phyloP scores from a whole-genome alignment of 2,797 vertebrate genomes.

The Apogon talboti region DNA sequence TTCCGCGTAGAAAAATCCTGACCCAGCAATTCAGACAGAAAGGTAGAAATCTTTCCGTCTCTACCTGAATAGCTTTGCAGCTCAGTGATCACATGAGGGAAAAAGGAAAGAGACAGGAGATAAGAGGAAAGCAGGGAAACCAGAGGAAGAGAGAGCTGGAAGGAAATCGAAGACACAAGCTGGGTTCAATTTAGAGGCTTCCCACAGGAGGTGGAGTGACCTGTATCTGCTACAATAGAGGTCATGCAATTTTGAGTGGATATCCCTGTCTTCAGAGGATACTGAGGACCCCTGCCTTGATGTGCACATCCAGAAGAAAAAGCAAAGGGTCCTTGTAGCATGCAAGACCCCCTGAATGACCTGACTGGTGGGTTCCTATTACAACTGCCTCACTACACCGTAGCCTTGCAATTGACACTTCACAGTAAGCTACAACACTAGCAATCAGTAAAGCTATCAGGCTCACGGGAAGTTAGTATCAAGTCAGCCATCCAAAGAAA shows the following conservation, averaged over 20 bases:
- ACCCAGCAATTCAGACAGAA: conserved; percentile 80
- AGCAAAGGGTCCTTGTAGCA: conserved; percentile 79
- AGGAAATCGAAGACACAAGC: conserved; percentile 86
- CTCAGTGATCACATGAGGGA: conserved; percentile 85
- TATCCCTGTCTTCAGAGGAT: conserved; percentile 80
- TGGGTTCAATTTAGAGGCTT: conserved; percentile 87
- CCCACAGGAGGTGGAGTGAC: conserved; percentile 86
- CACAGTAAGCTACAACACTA: conserved; percentile 68
- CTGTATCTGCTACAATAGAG: conserved; percentile 85
- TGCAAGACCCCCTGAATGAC: conserved; percentile 78
- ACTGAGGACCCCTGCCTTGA: conserved; percentile 78
- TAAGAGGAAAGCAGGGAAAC: conserved; percentile 75
- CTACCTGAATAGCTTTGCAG: conserved; percentile 86
- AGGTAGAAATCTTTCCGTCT: conserved; percentile 82
- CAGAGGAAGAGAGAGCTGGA: conserved; percentile 71
- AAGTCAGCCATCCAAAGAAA: conserved; percentile 76
- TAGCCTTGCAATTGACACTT: conserved; percentile 74
- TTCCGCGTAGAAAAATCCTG: conserved; percentile 80
- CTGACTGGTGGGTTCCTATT: conserved; percentile 81
- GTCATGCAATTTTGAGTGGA: conserved; percentile 86
- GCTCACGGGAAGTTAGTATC: conserved; percentile 73
- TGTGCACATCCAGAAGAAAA: conserved; percentile 78
- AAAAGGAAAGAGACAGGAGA: conserved; percentile 76
- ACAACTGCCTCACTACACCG: conserved; percentile 74
- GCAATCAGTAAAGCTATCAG: conserved; percentile 78